Conservation (phyloP, 2,797 vertebrate species). For the Neosalanx taihuensis region DNA sequence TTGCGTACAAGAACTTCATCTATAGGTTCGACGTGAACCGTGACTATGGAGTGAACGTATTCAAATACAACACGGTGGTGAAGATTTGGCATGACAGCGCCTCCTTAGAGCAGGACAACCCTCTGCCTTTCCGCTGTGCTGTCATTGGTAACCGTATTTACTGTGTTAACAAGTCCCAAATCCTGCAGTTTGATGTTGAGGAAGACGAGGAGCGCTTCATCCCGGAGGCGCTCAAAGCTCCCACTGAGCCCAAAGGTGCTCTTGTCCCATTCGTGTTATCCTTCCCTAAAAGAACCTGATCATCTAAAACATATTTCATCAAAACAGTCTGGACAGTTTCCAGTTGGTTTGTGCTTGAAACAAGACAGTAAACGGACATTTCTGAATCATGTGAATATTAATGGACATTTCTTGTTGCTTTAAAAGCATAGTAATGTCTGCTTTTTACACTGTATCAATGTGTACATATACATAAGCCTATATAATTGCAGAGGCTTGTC, state of each 20-base stretch:
- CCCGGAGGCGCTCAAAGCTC: slow-evolving; percentile 69
- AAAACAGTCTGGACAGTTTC: neutral
- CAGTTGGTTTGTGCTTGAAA: slow-evolving; percentile 1
- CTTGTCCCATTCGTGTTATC: slow-evolving; percentile 83
- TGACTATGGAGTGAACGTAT: slow-evolving; percentile 71
- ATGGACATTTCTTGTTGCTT: neutral
- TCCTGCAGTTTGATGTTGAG: slow-evolving; percentile 77
- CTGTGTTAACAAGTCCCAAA: slow-evolving; percentile 83
- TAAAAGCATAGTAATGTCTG: neutral
- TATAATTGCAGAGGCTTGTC: neutral
- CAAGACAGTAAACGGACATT: neutral
- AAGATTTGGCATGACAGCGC: slow-evolving; percentile 83
- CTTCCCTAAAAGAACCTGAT: slow-evolving; percentile 56
- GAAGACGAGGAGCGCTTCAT: slow-evolving; percentile 75
- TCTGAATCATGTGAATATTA: neutral
- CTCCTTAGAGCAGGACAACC: slow-evolving; percentile 61
- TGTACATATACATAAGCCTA: neutral
- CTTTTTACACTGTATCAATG: neutral
- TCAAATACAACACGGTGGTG: slow-evolving; percentile 86
- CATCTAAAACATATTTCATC: neutral
- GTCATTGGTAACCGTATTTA: slow-evolving; percentile 83
- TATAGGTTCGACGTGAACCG: slow-evolving; percentile 86
- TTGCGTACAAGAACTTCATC: slow-evolving; percentile 81
- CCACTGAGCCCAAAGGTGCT: slow-evolving; percentile 75
- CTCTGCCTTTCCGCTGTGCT: slow-evolving; percentile 83